Evolutionary conservation across 2,113 vertebrate genomes (phyloP).

Genomic region (Crotalus horridus): DNA sequence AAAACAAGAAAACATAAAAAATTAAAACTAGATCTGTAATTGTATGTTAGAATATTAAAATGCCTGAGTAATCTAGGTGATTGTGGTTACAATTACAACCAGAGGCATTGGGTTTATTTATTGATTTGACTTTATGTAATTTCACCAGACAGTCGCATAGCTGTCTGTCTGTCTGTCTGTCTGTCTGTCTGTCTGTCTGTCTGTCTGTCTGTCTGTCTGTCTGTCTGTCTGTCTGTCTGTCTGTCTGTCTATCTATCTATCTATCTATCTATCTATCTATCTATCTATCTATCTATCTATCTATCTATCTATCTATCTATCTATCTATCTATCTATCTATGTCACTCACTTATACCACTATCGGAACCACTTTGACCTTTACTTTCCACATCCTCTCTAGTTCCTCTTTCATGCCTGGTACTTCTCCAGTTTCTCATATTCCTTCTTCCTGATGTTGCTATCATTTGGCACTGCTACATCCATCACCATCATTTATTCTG

Average conservation of each 20-base stretch:
- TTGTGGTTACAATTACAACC: neutral
- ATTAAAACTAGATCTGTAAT: neutral
- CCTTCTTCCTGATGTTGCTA: neutral
- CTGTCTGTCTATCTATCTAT: neutral
- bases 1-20: neutral
- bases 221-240: no score
- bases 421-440: neutral
- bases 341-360: neutral
- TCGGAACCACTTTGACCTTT: neutral
- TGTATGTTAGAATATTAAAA: neutral
- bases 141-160: neutral
- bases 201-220: neutral
- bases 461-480: neutral
- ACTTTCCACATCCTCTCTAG: neutral
- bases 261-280: neutral
- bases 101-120: neutral
- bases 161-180: neutral
- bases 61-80: neutral
- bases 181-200: neutral
- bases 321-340: neutral
- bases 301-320: no score
- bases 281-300: neutral
- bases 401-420: neutral
- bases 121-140: neutral
- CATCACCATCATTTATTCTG: neutral